A percentile compares a stretch with the other conserved stretches of the same genome.
phyloP scores from a whole-genome alignment of 2,797 vertebrate genomes.

The Halcyon smyrnensis region DNA sequence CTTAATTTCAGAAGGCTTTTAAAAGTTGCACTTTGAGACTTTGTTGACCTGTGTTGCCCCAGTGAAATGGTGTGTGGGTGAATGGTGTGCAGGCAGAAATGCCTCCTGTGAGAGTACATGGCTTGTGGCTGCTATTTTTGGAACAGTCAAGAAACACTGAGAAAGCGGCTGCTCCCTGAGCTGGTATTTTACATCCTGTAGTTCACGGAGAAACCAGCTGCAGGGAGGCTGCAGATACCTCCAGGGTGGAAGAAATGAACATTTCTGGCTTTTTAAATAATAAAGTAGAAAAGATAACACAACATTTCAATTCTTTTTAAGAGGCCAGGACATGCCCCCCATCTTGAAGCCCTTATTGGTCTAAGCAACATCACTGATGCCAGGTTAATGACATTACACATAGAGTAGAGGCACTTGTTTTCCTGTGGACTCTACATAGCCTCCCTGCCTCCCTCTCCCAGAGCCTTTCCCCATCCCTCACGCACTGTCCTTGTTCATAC shows the following conservation, averaged over 20 bases:
- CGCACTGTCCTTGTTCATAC: background rate
- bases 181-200: background rate
- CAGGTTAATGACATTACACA: fast-evolving
- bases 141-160: background rate
- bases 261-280: background rate
- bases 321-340: background rate
- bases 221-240: background rate
- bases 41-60: background rate
- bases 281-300: background rate
- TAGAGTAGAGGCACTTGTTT: background rate
- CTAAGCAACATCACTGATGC: background rate
- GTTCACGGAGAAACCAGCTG: background rate
- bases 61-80: background rate
- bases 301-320: background rate
- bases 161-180: background rate
- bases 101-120: background rate
- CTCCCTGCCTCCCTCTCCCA: background rate
- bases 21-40: background rate
- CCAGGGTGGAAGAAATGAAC: background rate
- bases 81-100: background rate
- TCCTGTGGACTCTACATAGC: background rate
- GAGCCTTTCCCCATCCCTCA: background rate
- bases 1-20: background rate
- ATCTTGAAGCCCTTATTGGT: background rate
- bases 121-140: background rate